Conservation (phyloP, 2,888 invertebrate species). For the Eupithecia abbreviata region DNA sequence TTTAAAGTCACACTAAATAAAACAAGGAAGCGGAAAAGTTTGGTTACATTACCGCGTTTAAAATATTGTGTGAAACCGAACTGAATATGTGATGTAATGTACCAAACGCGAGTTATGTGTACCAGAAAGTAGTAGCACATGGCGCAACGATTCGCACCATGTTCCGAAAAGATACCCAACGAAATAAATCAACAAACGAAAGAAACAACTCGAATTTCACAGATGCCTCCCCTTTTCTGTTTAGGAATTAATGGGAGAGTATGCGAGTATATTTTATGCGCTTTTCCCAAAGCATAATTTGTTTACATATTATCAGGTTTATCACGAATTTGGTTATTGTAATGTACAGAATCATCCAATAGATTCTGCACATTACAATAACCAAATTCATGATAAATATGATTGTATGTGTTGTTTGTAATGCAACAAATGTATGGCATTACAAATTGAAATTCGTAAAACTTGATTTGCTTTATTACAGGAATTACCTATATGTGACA, state of each 20-base stretch:
- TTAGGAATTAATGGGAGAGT: slow-evolving; percentile 34
- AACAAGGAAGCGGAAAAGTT: slow-evolving; percentile 22
- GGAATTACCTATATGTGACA: background rate
- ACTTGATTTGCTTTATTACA: too few relatives aligned
- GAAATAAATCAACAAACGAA: slow-evolving; percentile 46
- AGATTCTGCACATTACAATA: background rate
- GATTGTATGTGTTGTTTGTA: background rate
- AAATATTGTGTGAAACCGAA: slow-evolving; percentile 30
- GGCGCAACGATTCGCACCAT: slow-evolving; percentile 24
- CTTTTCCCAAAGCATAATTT: slow-evolving; percentile 5
- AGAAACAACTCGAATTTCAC: slow-evolving; percentile 40
- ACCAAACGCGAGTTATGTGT: slow-evolving; percentile 30
- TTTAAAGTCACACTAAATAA: slow-evolving; percentile 26
- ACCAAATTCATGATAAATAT: background rate
- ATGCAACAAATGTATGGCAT: too few relatives aligned
- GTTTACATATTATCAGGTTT: background rate
- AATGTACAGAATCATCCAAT: background rate
- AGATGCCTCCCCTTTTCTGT: slow-evolving; percentile 36
- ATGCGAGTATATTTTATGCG: slow-evolving; percentile 34
- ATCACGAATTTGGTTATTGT: background rate
- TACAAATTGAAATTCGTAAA: too few relatives aligned
- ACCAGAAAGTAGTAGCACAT: slow-evolving; percentile 27
- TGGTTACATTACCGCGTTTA: slow-evolving; percentile 26
- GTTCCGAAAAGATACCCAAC: slow-evolving; percentile 31
- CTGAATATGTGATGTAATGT: slow-evolving; percentile 29